phyloP scores from a whole-genome alignment of 2,797 vertebrate species.

The Notamacropus eugenii region DNA sequence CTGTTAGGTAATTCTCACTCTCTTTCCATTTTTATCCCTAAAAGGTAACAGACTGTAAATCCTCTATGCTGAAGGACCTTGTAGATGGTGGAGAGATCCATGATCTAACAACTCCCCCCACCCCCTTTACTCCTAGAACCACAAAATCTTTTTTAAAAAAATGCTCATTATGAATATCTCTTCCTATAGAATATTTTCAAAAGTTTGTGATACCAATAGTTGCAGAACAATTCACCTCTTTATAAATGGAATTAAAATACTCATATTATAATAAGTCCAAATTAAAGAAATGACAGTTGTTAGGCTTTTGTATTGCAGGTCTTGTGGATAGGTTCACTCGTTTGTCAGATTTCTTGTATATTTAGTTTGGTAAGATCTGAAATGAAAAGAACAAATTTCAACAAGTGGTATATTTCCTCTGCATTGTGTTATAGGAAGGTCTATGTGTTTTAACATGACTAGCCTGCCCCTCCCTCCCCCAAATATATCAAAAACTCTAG shows the following conservation, averaged over 20 bases:
- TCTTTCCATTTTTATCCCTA: slow-evolving; percentile 37
- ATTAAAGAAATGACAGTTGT: slow-evolving; percentile 19
- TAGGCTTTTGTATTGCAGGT: not conserved
- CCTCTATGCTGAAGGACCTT: slow-evolving; percentile 8
- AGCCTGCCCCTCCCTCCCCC: too few relatives aligned
- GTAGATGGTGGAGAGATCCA: slow-evolving; percentile 7
- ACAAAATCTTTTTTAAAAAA: not conserved
- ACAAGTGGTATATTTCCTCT: slow-evolving; percentile 25
- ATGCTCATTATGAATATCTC: not conserved
- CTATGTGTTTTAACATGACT: not conserved
- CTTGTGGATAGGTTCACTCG: not conserved
- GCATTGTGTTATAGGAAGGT: not conserved
- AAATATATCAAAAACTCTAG: not conserved
- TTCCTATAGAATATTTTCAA: not conserved
- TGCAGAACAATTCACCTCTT: not conserved
- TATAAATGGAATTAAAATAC: slow-evolving; percentile 9
- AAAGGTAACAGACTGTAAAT: not conserved
- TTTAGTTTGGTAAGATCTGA: not conserved
- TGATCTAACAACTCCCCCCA: not conserved
- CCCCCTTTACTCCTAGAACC: not conserved
- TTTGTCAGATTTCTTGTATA: slow-evolving; percentile 12
- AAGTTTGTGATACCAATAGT: not conserved
- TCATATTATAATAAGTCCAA: not conserved
- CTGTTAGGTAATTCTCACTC: not conserved
- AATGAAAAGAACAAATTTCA: not conserved